Percentiles rank a stretch among this genome's conserved stretches.
Conservation (phyloP, 2,888 invertebrate genomes). For the Tubiluchus corallicola region DNA sequence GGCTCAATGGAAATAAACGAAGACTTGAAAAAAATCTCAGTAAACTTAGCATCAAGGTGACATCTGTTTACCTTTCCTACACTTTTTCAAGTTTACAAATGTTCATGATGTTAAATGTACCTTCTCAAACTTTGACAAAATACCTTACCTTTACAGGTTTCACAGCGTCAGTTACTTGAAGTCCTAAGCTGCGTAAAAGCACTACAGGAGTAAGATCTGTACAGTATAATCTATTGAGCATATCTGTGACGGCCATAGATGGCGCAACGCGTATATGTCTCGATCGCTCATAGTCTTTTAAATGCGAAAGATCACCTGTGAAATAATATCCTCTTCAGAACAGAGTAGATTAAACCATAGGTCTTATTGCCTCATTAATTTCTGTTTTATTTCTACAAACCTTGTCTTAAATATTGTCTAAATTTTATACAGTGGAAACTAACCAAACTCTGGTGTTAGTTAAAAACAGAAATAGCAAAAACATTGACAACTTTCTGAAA, state of each 20-base stretch:
- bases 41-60: no score
- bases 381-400: no score
- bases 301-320: conserved; percentile 45
- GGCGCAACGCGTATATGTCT: conserved; percentile 73
- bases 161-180: conserved; percentile 58
- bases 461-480: conserved; percentile 8
- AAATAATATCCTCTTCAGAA: not conserved
- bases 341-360: conserved; percentile 7
- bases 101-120: no score
- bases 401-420: no score
- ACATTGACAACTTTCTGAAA: not conserved
- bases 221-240: conserved; percentile 61
- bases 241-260: conserved; percentile 67
- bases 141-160: conserved; percentile 47
- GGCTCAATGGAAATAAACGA: no score
- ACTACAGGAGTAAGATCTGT: conserved; percentile 44
- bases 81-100: no score
- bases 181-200: conserved; percentile 56
- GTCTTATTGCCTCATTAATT: not conserved
- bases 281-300: conserved; percentile 61
- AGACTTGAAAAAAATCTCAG: no score
- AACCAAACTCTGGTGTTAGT: no score
- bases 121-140: no score
- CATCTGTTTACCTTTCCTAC: no score
- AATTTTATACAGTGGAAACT: no score